These are phyloP conservation scores for Asobara japonica DNA, from an alignment of 1,140 invertebrate species.

Conservation along the genomic window DNA sequence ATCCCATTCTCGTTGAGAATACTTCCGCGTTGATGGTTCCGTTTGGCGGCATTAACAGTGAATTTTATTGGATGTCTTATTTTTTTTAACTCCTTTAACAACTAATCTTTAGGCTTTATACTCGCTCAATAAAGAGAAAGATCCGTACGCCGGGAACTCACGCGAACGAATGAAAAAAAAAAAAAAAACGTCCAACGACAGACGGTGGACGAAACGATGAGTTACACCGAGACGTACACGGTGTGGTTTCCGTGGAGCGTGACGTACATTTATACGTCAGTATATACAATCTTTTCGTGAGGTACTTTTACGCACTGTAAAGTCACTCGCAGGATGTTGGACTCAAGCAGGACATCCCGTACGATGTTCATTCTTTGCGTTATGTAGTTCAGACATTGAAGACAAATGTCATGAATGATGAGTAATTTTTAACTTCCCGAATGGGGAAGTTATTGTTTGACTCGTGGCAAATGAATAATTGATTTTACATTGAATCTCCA, in stretches of 20 bases:
- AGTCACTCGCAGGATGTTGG: slow-evolving; percentile 50
- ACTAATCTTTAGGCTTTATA: neutral
- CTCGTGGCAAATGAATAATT: too few relatives aligned
- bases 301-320: slow-evolving; percentile 35
- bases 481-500: too few relatives aligned
- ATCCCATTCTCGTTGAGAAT: neutral
- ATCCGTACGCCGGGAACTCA: neutral
- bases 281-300: neutral
- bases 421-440: neutral
- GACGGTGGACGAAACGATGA: slow-evolving; percentile 15
- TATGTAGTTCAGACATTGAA: slow-evolving; percentile 13
- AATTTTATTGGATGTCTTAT: neutral
- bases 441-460: too few relatives aligned
- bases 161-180: slow-evolving; percentile 25
- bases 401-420: slow-evolving; percentile 27
- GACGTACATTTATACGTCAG: slow-evolving; percentile 34
- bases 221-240: slow-evolving; percentile 31
- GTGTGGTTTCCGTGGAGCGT: slow-evolving; percentile 39
- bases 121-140: neutral
- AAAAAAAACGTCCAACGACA: slow-evolving; percentile 18
- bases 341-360: slow-evolving; percentile 54
- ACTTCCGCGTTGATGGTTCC: slow-evolving; percentile 8
- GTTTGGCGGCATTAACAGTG: neutral
- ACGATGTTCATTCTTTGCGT: slow-evolving; percentile 39
- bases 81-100: neutral